Conservation (phyloP, 2,888 invertebrate genomes). For the Chrysotoxum bicinctum region DNA sequence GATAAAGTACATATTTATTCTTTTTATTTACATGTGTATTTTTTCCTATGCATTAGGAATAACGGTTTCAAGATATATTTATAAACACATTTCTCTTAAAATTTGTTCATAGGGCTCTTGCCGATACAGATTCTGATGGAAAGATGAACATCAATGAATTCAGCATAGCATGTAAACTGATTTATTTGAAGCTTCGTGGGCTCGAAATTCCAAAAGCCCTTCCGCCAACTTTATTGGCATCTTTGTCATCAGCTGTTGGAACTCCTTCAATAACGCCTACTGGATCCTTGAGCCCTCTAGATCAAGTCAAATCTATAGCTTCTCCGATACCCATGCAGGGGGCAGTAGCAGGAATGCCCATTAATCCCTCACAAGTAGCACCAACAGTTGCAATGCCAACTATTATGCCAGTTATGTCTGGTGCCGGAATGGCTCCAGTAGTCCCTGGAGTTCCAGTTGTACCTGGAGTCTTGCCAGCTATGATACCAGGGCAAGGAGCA, state of each 20-base stretch:
- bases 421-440: slow-evolving; percentile 67
- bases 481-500: slow-evolving; percentile 75
- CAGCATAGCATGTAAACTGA: slow-evolving; percentile 98
- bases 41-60: no score
- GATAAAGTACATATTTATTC: no score
- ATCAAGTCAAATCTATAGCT: slow-evolving; percentile 77
- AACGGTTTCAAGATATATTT: no score
- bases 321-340: slow-evolving; percentile 51
- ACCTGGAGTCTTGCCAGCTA: slow-evolving; percentile 73
- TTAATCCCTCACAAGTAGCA: slow-evolving; percentile 58
- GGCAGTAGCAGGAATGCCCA: slow-evolving; percentile 48
- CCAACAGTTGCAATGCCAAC: slow-evolving; percentile 67
- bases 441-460: slow-evolving; percentile 57
- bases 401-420: slow-evolving; percentile 65
- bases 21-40: no score
- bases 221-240: slow-evolving; percentile 89
- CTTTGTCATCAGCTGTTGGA: slow-evolving; percentile 84
- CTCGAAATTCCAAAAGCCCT: slow-evolving; percentile 93
- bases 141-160: slow-evolving; percentile 98
- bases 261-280: slow-evolving; percentile 80
- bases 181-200: slow-evolving; percentile 95
- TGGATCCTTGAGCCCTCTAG: slow-evolving; percentile 79
- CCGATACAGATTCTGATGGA: slow-evolving; percentile 98
- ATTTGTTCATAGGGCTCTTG: slow-evolving; percentile 85
- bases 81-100: slow-evolving; percentile 56